A percentile compares a stretch with the other conserved stretches of the same genome.
Conservation (phyloP, 2,797 vertebrate genomes). For the Otus scops region DNA sequence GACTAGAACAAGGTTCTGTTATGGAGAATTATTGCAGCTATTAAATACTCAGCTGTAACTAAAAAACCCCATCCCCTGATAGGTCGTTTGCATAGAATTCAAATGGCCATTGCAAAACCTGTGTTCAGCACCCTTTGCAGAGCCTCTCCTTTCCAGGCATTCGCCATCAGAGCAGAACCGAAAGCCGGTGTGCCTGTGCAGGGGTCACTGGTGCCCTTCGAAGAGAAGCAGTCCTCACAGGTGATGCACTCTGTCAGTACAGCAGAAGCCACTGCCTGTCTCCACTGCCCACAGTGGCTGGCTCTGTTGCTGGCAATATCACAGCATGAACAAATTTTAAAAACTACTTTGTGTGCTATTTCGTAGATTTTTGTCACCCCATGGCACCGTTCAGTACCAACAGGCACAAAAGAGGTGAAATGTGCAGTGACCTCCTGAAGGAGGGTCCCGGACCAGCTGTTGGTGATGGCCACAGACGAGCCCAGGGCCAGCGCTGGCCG, state of each 20-base stretch:
- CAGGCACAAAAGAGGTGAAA: background rate
- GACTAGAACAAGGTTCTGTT: background rate
- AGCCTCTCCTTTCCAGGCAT: background rate
- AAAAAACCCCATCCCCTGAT: background rate
- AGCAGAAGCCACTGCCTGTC: background rate
- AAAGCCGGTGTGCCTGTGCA: background rate
- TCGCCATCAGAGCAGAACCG: background rate
- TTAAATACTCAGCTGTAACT: background rate
- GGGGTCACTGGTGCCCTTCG: background rate
- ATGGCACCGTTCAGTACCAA: background rate
- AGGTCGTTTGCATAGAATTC: background rate
- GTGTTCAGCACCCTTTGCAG: background rate
- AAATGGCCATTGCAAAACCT: background rate
- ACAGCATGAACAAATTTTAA: background rate
- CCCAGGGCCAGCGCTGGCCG: background rate
- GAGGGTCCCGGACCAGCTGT: background rate
- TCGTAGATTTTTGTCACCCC: background rate
- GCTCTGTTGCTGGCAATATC: background rate
- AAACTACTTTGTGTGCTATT: background rate
- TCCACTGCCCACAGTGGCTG: background rate
- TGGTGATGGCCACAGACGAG: background rate
- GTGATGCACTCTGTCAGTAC: background rate
- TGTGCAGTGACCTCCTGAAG: background rate
- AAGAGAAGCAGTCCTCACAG: background rate
- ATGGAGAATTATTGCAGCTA: background rate